phyloP scores from a whole-genome alignment of 2,888 invertebrate genomes.

The Cremastobaeus sp. region DNA sequence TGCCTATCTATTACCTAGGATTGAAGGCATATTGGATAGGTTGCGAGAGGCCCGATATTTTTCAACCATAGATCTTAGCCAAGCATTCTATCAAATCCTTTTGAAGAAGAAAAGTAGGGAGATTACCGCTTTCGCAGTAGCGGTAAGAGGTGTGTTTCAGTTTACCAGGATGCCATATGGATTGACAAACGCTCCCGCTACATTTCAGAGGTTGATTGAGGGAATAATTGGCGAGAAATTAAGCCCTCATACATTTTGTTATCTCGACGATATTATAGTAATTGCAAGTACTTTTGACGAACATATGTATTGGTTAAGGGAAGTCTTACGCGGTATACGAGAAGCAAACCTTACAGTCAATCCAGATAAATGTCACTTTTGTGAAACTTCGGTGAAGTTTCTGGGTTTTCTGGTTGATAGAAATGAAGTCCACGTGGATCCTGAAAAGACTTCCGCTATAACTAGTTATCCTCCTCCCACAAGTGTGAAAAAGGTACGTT shows the following conservation, averaged over 20 bases:
- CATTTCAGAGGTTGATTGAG: conserved; percentile 54
- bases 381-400: neutral
- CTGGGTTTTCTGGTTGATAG: neutral
- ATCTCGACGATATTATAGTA: conserved; percentile 51
- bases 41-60: neutral
- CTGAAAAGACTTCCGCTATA: neutral
- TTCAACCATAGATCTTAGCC: neutral
- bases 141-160: conserved; percentile 14
- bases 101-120: neutral
- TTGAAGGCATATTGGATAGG: neutral
- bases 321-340: conserved; percentile 13
- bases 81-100: neutral
- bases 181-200: conserved; percentile 47
- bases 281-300: conserved; percentile 36
- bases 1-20: conserved; percentile 39
- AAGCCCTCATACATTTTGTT: conserved; percentile 5
- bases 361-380: neutral
- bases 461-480: neutral
- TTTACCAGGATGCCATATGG: conserved; percentile 55
- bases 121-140: neutral
- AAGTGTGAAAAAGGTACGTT: neutral
- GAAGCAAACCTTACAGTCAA: conserved; percentile 16
- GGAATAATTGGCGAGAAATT: no score
- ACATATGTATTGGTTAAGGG: conserved; percentile 21
- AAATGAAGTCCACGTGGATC: neutral